These are phyloP conservation scores for Microtus obscurus DNA, from an alignment of 2,797 vertebrate genomes.

Conservation along the genomic window DNA sequence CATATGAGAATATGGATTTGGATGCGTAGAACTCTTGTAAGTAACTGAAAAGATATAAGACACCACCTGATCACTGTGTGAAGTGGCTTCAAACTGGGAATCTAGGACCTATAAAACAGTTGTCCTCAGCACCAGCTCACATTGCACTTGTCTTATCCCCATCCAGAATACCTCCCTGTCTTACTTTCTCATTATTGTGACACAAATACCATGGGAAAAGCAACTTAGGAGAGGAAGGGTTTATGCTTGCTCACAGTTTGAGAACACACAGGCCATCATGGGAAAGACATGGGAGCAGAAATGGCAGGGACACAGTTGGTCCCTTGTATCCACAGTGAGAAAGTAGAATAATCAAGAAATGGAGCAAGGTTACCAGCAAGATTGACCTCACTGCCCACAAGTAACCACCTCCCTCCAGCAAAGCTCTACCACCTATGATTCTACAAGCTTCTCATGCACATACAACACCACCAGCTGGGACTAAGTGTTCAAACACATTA, in stretches of 20 bases:
- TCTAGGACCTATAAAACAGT: neutral
- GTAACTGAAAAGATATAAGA: neutral
- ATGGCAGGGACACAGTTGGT: neutral
- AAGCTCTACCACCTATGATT: neutral
- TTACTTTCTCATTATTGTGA: neutral
- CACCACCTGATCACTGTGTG: neutral
- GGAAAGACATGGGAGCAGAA: neutral
- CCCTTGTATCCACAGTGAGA: neutral
- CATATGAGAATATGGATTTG: neutral
- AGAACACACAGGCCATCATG: neutral
- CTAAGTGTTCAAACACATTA: neutral
- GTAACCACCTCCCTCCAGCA: neutral
- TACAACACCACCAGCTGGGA: neutral
- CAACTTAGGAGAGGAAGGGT: neutral
- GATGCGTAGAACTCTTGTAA: neutral
- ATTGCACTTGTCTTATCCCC: neutral
- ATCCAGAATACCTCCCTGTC: neutral
- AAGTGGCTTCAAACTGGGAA: neutral
- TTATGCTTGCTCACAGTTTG: neutral
- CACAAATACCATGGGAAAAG: neutral
- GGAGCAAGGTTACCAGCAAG: neutral
- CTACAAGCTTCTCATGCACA: neutral
- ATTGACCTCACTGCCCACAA: neutral
- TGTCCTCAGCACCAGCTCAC: neutral
- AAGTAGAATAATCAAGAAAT: neutral